These are phyloP conservation scores for Leucopsar rothschildi DNA, from an alignment of 2,113 vertebrate species.

Conservation along the genomic window DNA sequence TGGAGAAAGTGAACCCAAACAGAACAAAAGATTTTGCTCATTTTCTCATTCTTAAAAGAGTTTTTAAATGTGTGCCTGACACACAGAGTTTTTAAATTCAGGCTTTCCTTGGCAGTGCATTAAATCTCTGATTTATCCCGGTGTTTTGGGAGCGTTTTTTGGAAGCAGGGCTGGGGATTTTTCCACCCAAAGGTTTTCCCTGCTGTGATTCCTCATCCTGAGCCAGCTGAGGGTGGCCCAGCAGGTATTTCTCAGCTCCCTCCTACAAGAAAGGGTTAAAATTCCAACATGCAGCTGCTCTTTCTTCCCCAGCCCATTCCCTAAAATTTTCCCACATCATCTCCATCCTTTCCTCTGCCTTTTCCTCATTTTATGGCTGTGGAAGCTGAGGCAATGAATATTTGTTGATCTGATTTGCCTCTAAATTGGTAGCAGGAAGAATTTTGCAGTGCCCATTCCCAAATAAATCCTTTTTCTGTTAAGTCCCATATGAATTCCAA, in stretches of 20 bases:
- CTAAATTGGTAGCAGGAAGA: neutral
- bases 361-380: neutral
- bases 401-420: neutral
- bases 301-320: neutral
- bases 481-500: neutral
- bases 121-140: neutral
- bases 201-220: fast-evolving
- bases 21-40: neutral
- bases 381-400: neutral
- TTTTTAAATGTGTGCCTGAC: neutral
- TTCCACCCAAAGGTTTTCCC: neutral
- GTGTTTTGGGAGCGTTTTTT: neutral
- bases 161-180: neutral
- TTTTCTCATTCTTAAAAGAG: neutral
- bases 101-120: neutral
- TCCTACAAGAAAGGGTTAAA: neutral
- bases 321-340: neutral
- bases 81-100: neutral
- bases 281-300: neutral
- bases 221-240: neutral
- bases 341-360: neutral
- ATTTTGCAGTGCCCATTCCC: neutral
- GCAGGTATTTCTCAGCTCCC: neutral
- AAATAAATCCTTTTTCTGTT: neutral
- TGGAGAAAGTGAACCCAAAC: neutral